A percentile compares a stretch with the other conserved stretches of the same genome.
phyloP scores from a whole-genome alignment of 1,140 invertebrate species.

The Zaprionus inermis region DNA sequence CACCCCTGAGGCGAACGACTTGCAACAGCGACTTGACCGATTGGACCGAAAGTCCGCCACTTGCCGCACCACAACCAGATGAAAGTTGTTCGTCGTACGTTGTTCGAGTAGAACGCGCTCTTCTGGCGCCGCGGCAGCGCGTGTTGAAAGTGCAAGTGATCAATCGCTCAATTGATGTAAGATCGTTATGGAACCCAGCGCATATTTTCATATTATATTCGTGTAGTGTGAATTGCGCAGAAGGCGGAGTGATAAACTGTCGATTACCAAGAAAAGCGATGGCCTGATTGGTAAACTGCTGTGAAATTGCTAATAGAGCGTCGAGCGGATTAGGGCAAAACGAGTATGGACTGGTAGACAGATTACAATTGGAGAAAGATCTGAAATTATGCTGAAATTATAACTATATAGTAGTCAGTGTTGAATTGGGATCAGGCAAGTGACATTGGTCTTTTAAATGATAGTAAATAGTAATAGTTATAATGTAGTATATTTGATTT shows the following conservation, averaged over 20 bases:
- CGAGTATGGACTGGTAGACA: no score
- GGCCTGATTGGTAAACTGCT: background rate
- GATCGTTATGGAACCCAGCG: conserved; percentile 48
- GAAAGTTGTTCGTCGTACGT: conserved; percentile 74
- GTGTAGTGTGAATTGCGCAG: background rate
- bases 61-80: conserved; percentile 46
- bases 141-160: conserved; percentile 71
- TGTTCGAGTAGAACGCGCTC: conserved; percentile 57
- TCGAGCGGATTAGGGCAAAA: background rate
- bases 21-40: conserved; percentile 57
- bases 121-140: conserved; percentile 23
- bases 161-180: conserved; percentile 63
- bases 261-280: background rate
- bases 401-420: no score
- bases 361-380: no score
- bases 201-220: background rate
- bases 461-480: no score
- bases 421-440: no score
- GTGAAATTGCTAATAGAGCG: background rate
- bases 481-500: no score
- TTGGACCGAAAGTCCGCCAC: conserved; percentile 67
- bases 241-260: background rate
- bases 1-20: conserved; percentile 38
- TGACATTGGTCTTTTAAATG: no score
- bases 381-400: no score